Evolutionary conservation across 2,888 invertebrate species (phyloP), one percentile per base, ranked within the genome.

Genomic region (Agrochola circellaris): DNA sequence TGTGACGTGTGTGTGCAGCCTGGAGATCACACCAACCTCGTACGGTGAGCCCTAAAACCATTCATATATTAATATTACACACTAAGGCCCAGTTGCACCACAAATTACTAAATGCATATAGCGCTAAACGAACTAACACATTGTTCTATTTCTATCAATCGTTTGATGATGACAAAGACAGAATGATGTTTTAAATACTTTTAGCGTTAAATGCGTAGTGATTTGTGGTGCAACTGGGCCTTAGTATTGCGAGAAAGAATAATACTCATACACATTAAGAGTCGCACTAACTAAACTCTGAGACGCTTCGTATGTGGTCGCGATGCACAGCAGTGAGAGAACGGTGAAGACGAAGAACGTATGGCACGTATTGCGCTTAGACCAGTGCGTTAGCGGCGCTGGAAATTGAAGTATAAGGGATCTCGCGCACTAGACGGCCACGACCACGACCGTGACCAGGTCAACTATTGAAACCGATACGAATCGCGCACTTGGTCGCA

Each of bases 1-100:
- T 98, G 98, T 92, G 97, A 97, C 91, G 98, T 98, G 69, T 98
- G 98, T 92, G 91, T 95, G 66, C 95, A 96, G 82, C 94, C 97
- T 23, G 98, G 98, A 20, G 97, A 97, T 86, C 95, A 93, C 88
- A 94, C 97, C 87, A 98, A 98, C 94, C 97, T 98, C 84, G 98
- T 98, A 83, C 97, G 97, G 98, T 98, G 92, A 87, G 83, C 51
- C 9, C 20, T 23, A 0, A 15, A 72, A 30, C 51, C 15, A 48
- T 62, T 62, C n/a, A 23, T 6, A 20, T n/a, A 17, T 3, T 30
- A 13, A 26, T 23, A 38, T 51, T 30, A 54, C 15, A 42, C n/a
- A 56, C 9, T 34, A 34, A 7, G 34, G 34, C n/a, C 11, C n/a
- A 56, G 7, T 67, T 6, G 23, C 17, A 67, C 23, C 54, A 34